A percentile compares a stretch with the other conserved stretches of the same genome.
Conservation (phyloP, 2,888 invertebrate genomes). For the Plemyria rubiginata region DNA sequence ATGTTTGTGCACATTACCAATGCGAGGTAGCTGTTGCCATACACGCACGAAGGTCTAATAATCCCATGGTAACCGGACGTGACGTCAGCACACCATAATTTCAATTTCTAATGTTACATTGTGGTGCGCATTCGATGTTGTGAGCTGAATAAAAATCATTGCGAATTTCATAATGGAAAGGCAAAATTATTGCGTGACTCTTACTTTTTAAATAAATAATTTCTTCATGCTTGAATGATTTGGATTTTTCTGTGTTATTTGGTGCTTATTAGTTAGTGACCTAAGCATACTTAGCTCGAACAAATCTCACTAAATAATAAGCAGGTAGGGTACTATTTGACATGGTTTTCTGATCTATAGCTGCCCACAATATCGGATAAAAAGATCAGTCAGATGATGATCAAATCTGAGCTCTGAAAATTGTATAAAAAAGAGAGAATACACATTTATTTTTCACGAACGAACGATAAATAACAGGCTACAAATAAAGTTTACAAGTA, state of each 20-base stretch:
- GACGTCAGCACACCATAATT: slow-evolving; percentile 56
- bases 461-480: too few species aligned
- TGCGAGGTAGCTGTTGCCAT: slow-evolving; percentile 14
- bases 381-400: too few species aligned
- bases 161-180: slow-evolving; percentile 36
- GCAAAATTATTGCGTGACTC: slow-evolving; percentile 34
- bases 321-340: too few species aligned
- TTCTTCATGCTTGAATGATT: slow-evolving; percentile 22
- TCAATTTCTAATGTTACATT: slow-evolving; percentile 59
- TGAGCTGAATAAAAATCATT: slow-evolving; percentile 39
- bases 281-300: too few species aligned
- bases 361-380: too few species aligned
- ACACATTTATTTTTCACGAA: too few species aligned
- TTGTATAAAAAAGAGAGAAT: too few species aligned
- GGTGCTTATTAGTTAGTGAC: neutral
- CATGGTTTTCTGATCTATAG: too few species aligned
- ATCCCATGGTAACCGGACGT: slow-evolving; percentile 53
- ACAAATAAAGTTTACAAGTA: too few species aligned
- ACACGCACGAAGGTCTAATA: slow-evolving; percentile 31
- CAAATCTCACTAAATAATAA: too few species aligned
- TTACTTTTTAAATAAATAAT: slow-evolving; percentile 13
- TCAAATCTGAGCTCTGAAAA: too few species aligned
- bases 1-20: slow-evolving; percentile 4
- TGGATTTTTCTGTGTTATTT: slow-evolving; percentile 4
- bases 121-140: slow-evolving; percentile 53